phyloP scores from a whole-genome alignment of 2,797 vertebrate genomes.

The Lagorchestes hirsutus region DNA sequence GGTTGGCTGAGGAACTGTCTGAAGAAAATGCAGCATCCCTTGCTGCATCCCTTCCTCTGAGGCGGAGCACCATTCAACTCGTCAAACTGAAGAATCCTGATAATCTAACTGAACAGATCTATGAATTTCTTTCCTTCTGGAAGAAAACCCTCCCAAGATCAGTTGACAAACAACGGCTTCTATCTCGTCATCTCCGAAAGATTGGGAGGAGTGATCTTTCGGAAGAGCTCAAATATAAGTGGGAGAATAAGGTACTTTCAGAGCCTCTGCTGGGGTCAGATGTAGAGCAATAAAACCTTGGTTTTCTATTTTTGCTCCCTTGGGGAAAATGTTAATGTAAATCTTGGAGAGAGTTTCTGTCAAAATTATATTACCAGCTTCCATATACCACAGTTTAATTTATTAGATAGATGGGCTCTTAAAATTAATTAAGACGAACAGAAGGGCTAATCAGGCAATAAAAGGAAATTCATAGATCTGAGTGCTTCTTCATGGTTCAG shows the following conservation, averaged over 20 bases:
- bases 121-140: slow-evolving; percentile 91
- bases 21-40: slow-evolving; percentile 87
- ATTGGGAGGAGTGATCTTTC: slow-evolving; percentile 90
- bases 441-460: background rate
- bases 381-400: background rate
- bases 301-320: background rate
- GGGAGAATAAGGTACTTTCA: slow-evolving; percentile 80
- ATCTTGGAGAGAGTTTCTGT: background rate
- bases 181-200: slow-evolving; percentile 88
- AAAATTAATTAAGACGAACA: slow-evolving; percentile 35
- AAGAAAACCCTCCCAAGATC: slow-evolving; percentile 89
- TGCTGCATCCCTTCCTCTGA: slow-evolving; percentile 85
- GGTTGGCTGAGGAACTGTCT: slow-evolving; percentile 91
- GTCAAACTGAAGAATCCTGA: slow-evolving; percentile 88
- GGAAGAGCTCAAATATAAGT: slow-evolving; percentile 86
- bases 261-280: slow-evolving; percentile 54
- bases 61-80: slow-evolving; percentile 89
- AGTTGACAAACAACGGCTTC: slow-evolving; percentile 86
- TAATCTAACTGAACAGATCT: slow-evolving; percentile 87
- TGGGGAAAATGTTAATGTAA: background rate
- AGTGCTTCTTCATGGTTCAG: background rate
- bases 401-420: background rate
- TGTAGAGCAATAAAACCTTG: background rate
- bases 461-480: background rate
- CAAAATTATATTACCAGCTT: slow-evolving; percentile 9